Conservation (phyloP, 2,888 invertebrate genomes). For the Chrysomela aeneicollis region DNA sequence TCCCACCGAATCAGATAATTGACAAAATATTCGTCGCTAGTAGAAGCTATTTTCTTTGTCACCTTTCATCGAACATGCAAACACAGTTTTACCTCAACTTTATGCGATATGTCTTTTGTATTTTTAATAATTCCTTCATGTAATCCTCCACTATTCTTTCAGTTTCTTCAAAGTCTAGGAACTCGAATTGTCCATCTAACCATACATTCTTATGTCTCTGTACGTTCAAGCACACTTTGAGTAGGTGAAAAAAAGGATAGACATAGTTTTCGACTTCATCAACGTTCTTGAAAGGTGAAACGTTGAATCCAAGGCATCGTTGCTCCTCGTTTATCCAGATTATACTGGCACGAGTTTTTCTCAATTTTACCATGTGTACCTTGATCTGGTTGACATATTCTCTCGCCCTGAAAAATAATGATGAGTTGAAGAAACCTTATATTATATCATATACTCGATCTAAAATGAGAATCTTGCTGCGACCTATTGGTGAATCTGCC, state of each 20-base stretch:
- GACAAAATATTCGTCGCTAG: no score
- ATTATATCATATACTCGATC: no score
- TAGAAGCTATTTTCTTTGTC: neutral
- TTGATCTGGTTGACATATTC: slow-evolving; percentile 83
- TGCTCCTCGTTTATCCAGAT: slow-evolving; percentile 92
- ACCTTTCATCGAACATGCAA: no score
- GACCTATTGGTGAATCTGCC: no score
- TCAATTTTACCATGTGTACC: slow-evolving; percentile 77
- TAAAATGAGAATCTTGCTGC: no score
- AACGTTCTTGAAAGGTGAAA: slow-evolving; percentile 78
- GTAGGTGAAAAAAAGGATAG: slow-evolving; percentile 73
- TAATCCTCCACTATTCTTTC: slow-evolving; percentile 83
- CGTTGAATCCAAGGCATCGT: slow-evolving; percentile 81
- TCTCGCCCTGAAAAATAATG: slow-evolving; percentile 61
- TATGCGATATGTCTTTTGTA: slow-evolving; percentile 78
- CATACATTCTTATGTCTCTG: slow-evolving; percentile 84
- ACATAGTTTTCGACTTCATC: slow-evolving; percentile 78
- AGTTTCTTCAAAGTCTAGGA: slow-evolving; percentile 78
- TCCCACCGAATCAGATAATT: no score
- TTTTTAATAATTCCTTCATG: slow-evolving; percentile 79
- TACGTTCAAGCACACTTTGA: slow-evolving; percentile 78
- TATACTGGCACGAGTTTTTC: slow-evolving; percentile 78
- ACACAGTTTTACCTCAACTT: slow-evolving; percentile 67
- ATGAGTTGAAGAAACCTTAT: no score
- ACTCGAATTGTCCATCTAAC: slow-evolving; percentile 93